phyloP scores from a whole-genome alignment of 53 echinoderm and acorn worm genomes.

The Astropecten irregularis region DNA sequence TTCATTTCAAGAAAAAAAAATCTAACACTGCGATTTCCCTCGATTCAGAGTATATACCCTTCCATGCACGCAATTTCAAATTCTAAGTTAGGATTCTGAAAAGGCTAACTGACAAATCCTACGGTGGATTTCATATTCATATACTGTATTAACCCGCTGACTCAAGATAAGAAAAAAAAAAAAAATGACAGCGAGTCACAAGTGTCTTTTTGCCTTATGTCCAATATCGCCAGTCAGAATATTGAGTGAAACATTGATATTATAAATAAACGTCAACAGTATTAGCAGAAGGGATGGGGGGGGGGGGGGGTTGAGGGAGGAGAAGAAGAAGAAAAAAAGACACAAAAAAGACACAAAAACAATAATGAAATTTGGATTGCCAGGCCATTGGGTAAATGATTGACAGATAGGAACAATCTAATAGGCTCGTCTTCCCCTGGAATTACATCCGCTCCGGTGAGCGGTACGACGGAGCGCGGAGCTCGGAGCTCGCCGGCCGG shows the following conservation, averaged over 20 bases:
- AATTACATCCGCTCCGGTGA: conserved; percentile 31
- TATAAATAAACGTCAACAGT: conserved; percentile 17
- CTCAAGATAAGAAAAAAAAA: too few relatives aligned
- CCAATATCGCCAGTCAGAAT: conserved; percentile 16
- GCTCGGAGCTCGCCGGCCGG: too few relatives aligned
- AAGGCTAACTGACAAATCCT: too few relatives aligned
- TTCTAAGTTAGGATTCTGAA: too few relatives aligned
- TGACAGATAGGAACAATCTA: conserved; percentile 54
- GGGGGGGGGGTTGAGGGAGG: too few relatives aligned
- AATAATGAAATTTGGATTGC: conserved; percentile 50
- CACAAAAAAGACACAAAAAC: neutral
- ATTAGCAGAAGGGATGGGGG: neutral
- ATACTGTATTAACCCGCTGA: too few relatives aligned
- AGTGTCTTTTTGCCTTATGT: neutral
- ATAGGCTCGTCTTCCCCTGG: conserved; percentile 26
- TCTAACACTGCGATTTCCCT: too few relatives aligned
- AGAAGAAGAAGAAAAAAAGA: neutral
- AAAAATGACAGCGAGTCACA: too few relatives aligned
- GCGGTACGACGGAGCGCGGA: neutral
- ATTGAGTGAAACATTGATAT: neutral
- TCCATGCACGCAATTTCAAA: too few relatives aligned
- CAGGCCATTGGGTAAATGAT: conserved; percentile 39
- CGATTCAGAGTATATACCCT: too few relatives aligned
- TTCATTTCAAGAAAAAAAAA: too few relatives aligned
- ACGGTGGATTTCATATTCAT: too few relatives aligned